Percentiles rank a stretch among this genome's conserved stretches.
phyloP scores from a whole-genome alignment of 2,113 vertebrate species.

The Girardinichthys multiradiatus region DNA sequence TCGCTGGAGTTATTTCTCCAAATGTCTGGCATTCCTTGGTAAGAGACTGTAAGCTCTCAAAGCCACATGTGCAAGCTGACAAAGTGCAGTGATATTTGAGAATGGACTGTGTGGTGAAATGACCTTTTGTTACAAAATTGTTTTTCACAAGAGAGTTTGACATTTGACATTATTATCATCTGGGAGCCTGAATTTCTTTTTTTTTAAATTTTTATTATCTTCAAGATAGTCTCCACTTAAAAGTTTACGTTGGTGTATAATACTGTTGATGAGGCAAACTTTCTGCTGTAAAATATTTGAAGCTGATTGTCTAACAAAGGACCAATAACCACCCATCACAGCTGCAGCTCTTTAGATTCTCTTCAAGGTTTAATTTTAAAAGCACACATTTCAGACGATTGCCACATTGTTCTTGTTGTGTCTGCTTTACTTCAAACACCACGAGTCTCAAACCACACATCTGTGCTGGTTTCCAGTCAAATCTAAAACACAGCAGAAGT shows the following conservation, averaged over 20 bases:
- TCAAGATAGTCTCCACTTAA: neutral
- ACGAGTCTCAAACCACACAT: conserved; percentile 15
- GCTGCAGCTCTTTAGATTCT: conserved; percentile 12
- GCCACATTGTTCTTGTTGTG: conserved; percentile 7
- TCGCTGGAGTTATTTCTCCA: conserved; percentile 6
- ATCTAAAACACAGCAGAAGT: conserved; percentile 34
- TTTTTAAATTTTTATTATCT: neutral
- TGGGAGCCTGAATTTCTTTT: conserved; percentile 12
- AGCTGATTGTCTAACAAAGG: neutral
- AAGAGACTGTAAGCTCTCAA: conserved; percentile 1
- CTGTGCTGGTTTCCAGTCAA: conserved; percentile 28
- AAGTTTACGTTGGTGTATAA: neutral
- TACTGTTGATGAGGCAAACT: neutral
- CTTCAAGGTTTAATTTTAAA: conserved; percentile 28
- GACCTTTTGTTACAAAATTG: conserved; percentile 63
- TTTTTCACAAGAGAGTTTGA: conserved; percentile 48
- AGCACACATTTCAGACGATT: neutral
- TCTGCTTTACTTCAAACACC: conserved; percentile 37
- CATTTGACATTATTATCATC: conserved; percentile 55
- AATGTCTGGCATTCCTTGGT: conserved; percentile 22
- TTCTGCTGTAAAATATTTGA: no score
- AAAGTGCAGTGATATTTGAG: conserved; percentile 56
- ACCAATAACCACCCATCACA: conserved; percentile 13
- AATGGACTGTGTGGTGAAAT: conserved; percentile 50
- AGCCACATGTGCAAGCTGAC: conserved; percentile 4